Conservation (phyloP, 2,797 vertebrate genomes). For the Myotis daubentonii region DNA sequence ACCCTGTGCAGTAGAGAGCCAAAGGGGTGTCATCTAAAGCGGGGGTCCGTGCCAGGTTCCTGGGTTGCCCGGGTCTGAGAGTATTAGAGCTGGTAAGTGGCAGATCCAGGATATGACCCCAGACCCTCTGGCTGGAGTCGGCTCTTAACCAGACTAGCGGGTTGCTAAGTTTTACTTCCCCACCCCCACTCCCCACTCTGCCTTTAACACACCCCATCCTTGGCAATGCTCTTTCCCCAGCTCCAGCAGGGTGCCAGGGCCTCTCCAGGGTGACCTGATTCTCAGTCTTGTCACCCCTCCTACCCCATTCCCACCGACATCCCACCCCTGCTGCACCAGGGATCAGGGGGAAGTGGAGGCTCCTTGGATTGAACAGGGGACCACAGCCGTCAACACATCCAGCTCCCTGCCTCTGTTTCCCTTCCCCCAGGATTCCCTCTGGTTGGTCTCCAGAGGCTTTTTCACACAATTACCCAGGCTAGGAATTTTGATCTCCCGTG, state of each 20-base stretch:
- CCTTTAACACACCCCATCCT: background rate
- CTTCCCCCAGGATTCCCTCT: slow-evolving; percentile 46
- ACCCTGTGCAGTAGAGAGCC: background rate
- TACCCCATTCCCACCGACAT: background rate
- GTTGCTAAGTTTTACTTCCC: background rate
- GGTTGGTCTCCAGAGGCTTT: slow-evolving; percentile 59
- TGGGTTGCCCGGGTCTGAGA: background rate
- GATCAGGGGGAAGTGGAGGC: background rate
- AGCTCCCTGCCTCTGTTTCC: slow-evolving; percentile 23
- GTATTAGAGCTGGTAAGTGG: background rate
- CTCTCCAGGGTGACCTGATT: slow-evolving; percentile 6
- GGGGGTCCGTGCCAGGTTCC: background rate
- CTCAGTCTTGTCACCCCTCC: background rate
- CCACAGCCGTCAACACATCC: background rate
- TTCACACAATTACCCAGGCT: slow-evolving; percentile 72
- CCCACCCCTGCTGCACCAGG: background rate
- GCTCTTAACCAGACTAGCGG: background rate
- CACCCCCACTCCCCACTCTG: background rate
- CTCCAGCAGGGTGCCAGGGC: background rate
- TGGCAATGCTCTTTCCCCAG: background rate
- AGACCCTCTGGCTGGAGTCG: background rate
- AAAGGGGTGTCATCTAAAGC: background rate
- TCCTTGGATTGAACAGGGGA: background rate
- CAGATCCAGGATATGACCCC: background rate
- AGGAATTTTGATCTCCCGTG: slow-evolving; percentile 73